These are phyloP conservation scores for Tangara arthus DNA, from an alignment of 2,797 vertebrate genomes.

Conservation along the genomic window DNA sequence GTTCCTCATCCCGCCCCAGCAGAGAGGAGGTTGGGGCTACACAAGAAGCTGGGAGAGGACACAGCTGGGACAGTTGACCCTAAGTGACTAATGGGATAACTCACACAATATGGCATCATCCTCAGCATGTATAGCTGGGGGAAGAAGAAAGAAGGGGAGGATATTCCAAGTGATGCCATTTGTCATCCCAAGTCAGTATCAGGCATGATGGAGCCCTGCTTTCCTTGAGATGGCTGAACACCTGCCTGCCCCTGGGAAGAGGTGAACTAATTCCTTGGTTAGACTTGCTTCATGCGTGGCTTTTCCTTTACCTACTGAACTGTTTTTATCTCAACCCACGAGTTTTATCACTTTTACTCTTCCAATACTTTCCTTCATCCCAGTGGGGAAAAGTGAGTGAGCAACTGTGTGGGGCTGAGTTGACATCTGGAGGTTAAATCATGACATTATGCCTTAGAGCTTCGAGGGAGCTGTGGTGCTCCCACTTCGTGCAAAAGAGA, in stretches of 20 bases:
- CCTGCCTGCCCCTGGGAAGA: background rate
- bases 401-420: background rate
- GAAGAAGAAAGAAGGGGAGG: background rate
- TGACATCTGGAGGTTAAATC: background rate
- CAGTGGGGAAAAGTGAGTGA: background rate
- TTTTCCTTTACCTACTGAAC: background rate
- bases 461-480: background rate
- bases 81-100: background rate
- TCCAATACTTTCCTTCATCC: background rate
- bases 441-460: background rate
- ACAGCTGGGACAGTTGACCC: background rate
- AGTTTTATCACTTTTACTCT: background rate
- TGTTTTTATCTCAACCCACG: background rate
- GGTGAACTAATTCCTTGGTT: background rate
- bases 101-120: background rate
- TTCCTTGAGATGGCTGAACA: background rate
- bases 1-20: background rate
- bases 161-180: background rate
- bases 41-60: background rate
- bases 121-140: background rate
- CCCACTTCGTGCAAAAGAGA: background rate
- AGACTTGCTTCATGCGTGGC: background rate
- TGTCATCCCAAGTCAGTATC: background rate
- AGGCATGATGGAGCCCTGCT: rapidly evolving
- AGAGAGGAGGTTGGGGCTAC: background rate